Evolutionary conservation across 2,113 vertebrate genomes (phyloP), one percentile per base, ranked within the genome.

Genomic region (Zosterops pallidus): DNA sequence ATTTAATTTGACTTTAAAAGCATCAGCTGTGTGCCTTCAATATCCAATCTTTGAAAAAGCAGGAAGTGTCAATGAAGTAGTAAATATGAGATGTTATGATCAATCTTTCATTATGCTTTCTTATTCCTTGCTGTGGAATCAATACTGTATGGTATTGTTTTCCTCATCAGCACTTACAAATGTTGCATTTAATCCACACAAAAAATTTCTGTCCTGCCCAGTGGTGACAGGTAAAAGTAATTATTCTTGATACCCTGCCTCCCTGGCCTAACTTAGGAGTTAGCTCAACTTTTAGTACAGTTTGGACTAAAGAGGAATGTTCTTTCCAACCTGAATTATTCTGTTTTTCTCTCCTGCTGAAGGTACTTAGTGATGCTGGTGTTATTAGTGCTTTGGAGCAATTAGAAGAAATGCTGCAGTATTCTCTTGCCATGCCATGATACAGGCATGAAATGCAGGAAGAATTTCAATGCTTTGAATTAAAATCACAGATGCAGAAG

Each of bases 121-220:
- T 39, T 39, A 3, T 67, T 90, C 59, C 67, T 92, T 74, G 28
- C 39, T 6, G 0, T 76, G 37, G 39, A 65, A 80, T 76, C 26
- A 37, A 0, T 63, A 29, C 25, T 57, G n/a, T 37, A 52, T 65
- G 19, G 33, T 68, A 83, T 69, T 53, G 57, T 92, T 29, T 83
- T 94, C 65, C 69, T 57, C 63, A 47, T 29, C 26, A n/a, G 12
- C 70, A 89, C 41, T 64, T 83, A 67, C 25, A 93, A 96, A 89
- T 47, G 42, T 74, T 95, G 24, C n/a, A 62, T 91, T 94, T 94
- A 95, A 87, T 86, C 55, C 50, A 59, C 23, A 37, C 18, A 80
- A 91, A 94, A 50, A 81, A 55, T 50, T 84, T 75, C 28, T 76
- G 2, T 89, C 47, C 75, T 49, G 14, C 7, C 26, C 72, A 59